A percentile compares a stretch with the other conserved stretches of the same genome.
Conservation (phyloP, 2,113 vertebrate genomes). For the Dicerorhinus sumatrensis region DNA sequence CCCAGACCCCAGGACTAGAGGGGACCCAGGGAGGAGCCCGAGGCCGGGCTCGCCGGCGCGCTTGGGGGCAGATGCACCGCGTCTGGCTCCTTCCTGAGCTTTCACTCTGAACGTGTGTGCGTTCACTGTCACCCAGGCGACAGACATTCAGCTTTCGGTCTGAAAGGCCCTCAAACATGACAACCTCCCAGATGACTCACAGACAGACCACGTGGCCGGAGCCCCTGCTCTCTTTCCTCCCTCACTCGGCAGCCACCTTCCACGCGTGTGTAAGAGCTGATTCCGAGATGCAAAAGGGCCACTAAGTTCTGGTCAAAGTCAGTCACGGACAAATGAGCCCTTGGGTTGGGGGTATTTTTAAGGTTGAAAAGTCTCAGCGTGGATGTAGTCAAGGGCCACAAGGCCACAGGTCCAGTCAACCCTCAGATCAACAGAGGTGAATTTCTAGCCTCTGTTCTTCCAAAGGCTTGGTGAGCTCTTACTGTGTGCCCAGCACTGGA, state of each 20-base stretch:
- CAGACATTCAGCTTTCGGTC: not conserved
- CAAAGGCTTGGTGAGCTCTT: not conserved
- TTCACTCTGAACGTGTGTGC: not conserved
- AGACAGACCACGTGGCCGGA: not conserved
- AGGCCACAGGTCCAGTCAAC: not conserved
- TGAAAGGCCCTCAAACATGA: not conserved
- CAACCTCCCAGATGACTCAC: not conserved
- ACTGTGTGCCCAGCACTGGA: not conserved
- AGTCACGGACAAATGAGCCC: not conserved
- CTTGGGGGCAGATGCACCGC: not conserved
- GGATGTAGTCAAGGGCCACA: not conserved
- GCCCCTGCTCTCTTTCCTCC: not conserved
- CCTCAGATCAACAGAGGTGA: not conserved
- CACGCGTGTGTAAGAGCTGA: not conserved
- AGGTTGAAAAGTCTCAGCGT: not conserved
- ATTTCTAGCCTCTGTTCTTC: not conserved
- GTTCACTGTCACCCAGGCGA: not conserved
- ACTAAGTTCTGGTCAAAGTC: not conserved
- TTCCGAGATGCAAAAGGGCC: not conserved
- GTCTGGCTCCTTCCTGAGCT: not conserved
- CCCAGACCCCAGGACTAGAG: not conserved
- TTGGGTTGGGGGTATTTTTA: not conserved
- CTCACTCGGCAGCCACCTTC: not conserved
- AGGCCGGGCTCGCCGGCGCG: fast-evolving
- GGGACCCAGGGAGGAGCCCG: fast-evolving